Base-by-base conservation (phyloP, 2,113 vertebrate species). In the Propithecus coquereli region DNA sequence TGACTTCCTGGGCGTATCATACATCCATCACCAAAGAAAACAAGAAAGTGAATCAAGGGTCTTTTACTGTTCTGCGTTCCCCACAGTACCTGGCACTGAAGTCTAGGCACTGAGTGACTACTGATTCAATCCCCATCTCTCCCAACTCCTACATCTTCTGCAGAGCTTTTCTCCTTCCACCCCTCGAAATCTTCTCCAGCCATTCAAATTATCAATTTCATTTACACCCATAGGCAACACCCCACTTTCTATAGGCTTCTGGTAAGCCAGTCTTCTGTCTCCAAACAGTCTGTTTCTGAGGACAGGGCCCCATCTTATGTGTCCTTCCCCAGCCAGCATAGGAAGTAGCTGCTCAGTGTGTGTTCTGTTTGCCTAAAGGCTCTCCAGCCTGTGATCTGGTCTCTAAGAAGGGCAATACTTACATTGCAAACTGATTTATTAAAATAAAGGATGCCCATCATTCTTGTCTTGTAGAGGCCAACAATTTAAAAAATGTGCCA, bases 391-490 rank as follows among this genome's bases (percentile, higher is more conserved):
- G 61, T 20, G 74, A 70, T 90, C 74, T 79, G 37, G n/a, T 95
- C 95, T 77, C 89, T 47, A 93, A 91, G 82, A 37, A 94, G 57
- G 74, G 82, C 70, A 84, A 90, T 45, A 80, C 50, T 80, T 84
- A 63, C 57, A 65, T 7, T 74, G 27, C 63, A 96, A 86, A 84
- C 34, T 8, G 68, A 81, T 77, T 90, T 91, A 84, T 90, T 96
- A 79, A 96, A 85, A 88, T 63, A 82, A 54, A 54, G 17, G n/a
- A 61, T 66, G 12, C 22, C 87, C 71, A 88, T 77, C 54, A 27
- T 79, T 71, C 61, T 91, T 91, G 61, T 68, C 91, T 96, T 89
- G 88, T 66, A 85, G 87, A 93, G 93, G 65, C 50, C 74, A 91
- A 65, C 22, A 52, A 70, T 85, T 79, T 96, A 18, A 93, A 96